phyloP scores from a whole-genome alignment of 1,140 invertebrate species.

The Pseudomyrmex sp. region DNA sequence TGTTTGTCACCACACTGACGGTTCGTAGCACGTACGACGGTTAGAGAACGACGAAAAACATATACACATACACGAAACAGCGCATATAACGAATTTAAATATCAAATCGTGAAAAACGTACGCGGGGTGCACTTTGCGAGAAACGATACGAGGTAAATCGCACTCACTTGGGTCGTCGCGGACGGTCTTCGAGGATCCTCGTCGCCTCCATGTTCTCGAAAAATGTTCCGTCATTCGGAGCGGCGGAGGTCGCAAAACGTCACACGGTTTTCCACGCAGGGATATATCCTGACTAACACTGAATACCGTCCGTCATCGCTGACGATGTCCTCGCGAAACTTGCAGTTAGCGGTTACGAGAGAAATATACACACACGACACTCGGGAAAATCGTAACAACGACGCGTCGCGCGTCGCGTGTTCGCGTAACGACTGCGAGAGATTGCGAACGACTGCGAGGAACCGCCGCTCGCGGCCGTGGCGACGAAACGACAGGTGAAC shows the following conservation, averaged over 20 bases:
- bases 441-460: constrained; percentile 16
- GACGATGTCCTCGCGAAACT: neutral
- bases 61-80: neutral
- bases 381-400: neutral
- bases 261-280: neutral
- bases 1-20: neutral
- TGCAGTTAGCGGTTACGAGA: neutral
- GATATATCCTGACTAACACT: neutral
- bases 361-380: too few species aligned
- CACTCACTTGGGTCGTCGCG: constrained; percentile 14
- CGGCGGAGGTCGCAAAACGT: neutral
- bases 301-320: too few species aligned
- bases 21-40: neutral
- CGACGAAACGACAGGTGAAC: constrained; percentile 70
- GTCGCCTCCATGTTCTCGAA: constrained; percentile 36
- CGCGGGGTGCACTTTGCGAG: neutral
- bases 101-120: neutral
- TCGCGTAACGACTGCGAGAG: neutral
- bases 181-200: neutral
- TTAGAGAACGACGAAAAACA: neutral
- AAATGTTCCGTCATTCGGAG: constrained; percentile 12
- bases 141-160: neutral
- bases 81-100: neutral
- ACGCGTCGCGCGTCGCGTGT: neutral
- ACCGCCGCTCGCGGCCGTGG: constrained; percentile 1